Percentiles rank a stretch among this genome's conserved stretches.
Conservation (phyloP, 2,797 vertebrate species). For the Platalea minor region DNA sequence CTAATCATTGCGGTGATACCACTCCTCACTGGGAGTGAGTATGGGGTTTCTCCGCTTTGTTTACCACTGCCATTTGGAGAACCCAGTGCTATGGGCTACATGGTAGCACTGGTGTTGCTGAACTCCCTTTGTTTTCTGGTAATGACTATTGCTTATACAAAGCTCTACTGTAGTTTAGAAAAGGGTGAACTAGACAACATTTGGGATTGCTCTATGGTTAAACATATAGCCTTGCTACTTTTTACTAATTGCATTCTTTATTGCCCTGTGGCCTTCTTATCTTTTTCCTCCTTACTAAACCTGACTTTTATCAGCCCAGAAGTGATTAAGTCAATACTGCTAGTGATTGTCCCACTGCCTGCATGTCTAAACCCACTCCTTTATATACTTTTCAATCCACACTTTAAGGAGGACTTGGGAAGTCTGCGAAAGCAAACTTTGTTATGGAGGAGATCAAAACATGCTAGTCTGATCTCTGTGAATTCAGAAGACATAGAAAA, state of each 20-base stretch:
- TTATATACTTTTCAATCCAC: constrained; percentile 90
- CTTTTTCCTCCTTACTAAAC: constrained; percentile 86
- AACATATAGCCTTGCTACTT: constrained; percentile 88
- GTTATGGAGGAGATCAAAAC: constrained; percentile 71
- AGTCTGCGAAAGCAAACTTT: constrained; percentile 75
- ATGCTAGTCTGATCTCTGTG: constrained; percentile 73
- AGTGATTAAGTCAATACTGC: constrained; percentile 84
- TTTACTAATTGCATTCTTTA: constrained; percentile 91
- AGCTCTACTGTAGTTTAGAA: constrained; percentile 84
- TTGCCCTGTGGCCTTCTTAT: constrained; percentile 89
- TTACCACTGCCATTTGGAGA: constrained; percentile 83
- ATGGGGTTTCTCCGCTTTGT: constrained; percentile 84
- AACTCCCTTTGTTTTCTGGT: constrained; percentile 89
- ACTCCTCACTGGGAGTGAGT: constrained; percentile 76
- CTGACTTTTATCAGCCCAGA: constrained; percentile 84
- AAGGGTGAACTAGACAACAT: constrained; percentile 77
- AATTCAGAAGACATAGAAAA: constrained; percentile 88
- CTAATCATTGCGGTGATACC: constrained; percentile 79
- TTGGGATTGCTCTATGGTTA: constrained; percentile 86
- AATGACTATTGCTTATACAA: constrained; percentile 88
- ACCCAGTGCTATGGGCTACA: constrained; percentile 75
- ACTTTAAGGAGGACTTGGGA: constrained; percentile 86
- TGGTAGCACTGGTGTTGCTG: constrained; percentile 84
- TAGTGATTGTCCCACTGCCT: constrained; percentile 88
- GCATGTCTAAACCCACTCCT: constrained; percentile 91